Conservation (phyloP, 2,113 vertebrate species). For the Uropsilus gracilis region DNA sequence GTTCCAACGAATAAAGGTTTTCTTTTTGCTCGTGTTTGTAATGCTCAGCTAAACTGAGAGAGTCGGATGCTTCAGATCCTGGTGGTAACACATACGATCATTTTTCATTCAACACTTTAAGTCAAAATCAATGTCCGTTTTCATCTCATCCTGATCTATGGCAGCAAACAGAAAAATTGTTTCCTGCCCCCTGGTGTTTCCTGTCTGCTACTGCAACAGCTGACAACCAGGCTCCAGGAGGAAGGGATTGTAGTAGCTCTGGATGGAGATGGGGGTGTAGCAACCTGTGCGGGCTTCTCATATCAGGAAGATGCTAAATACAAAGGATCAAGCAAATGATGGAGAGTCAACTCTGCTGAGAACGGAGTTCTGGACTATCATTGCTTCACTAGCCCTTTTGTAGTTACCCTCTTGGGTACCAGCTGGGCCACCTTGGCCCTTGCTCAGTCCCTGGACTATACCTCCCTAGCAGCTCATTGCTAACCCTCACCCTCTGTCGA, state of each 20-base stretch:
- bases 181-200: slow-evolving; percentile 69
- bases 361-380: neutral
- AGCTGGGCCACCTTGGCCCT: too few relatives aligned
- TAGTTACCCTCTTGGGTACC: neutral
- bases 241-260: neutral
- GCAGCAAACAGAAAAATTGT: neutral
- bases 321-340: neutral
- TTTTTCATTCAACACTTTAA: neutral
- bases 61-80: fast-evolving
- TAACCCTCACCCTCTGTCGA: neutral
- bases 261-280: neutral
- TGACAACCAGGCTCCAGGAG: neutral
- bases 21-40: fast-evolving
- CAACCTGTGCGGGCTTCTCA: neutral
- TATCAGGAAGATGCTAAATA: neutral
- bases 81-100: neutral
- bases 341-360: neutral
- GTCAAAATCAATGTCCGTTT: neutral
- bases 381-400: neutral
- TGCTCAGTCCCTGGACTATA: neutral
- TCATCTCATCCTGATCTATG: neutral
- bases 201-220: neutral
- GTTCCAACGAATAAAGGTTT: neutral
- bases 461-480: neutral
- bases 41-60: neutral